Conservation (phyloP, 2,113 vertebrate species). For the Paedocypris sp. region DNA sequence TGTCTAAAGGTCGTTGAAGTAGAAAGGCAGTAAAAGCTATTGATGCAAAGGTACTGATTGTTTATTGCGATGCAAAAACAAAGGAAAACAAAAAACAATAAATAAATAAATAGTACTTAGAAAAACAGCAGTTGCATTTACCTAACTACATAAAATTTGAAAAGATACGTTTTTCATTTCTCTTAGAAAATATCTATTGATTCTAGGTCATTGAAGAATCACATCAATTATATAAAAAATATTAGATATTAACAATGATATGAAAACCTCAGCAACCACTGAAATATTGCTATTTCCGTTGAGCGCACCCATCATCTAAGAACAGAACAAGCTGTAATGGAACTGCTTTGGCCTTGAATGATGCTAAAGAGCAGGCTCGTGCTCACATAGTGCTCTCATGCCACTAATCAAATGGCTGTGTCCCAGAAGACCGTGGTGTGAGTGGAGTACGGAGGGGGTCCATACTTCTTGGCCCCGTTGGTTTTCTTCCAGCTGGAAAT, state of each 20-base stretch:
- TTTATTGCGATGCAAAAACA: conserved; percentile 40
- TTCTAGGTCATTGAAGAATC: conserved; percentile 60
- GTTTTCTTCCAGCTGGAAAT: conserved; percentile 81
- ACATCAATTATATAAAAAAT: conserved; percentile 71
- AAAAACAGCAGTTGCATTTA: conserved; percentile 52
- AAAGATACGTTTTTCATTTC: conserved; percentile 55
- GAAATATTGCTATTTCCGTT: conserved; percentile 67
- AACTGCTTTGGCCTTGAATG: no score
- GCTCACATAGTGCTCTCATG: conserved; percentile 33
- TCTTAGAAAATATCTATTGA: conserved; percentile 71
- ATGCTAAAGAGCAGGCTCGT: no score
- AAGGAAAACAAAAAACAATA: conserved; percentile 43
- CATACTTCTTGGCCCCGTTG: conserved; percentile 77
- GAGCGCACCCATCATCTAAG: conserved; percentile 50
- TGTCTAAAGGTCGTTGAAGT: conserved; percentile 43
- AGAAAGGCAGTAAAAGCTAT: conserved; percentile 30
- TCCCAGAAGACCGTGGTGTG: conserved; percentile 94
- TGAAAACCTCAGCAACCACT: conserved; percentile 65
- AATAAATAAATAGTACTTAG: conserved; percentile 31
- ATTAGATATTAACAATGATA: conserved; percentile 66
- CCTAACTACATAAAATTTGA: conserved; percentile 58
- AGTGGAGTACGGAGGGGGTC: conserved; percentile 84
- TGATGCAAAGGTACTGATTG: conserved; percentile 7
- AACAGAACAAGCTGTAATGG: conserved; percentile 41
- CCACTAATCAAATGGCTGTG: conserved; percentile 79